Percentiles rank a stretch among this genome's conserved stretches.
Conservation (phyloP, 2,888 invertebrate species). For the Clistopyga incitator region DNA sequence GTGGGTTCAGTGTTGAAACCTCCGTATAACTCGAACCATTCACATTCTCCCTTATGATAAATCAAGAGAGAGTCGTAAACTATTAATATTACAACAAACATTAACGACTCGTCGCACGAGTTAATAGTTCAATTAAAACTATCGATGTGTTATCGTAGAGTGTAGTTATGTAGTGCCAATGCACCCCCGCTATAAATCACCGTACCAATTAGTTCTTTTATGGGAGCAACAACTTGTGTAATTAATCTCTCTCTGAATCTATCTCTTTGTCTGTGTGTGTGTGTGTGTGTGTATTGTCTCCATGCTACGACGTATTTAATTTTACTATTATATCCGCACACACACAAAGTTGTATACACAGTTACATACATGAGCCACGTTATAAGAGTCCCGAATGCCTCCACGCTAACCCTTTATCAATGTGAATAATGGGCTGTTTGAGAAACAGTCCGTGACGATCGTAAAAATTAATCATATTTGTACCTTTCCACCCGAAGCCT, state of each 20-base stretch:
- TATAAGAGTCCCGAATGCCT: constrained; percentile 40
- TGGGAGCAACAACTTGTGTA: constrained; percentile 86
- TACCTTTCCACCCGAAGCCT: neutral
- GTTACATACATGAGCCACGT: constrained; percentile 2
- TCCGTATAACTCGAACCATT: neutral
- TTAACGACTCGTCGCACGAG: constrained; percentile 56
- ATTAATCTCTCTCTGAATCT: constrained; percentile 53
- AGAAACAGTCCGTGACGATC: constrained; percentile 1
- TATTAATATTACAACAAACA: constrained; percentile 46
- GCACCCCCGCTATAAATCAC: constrained; percentile 77
- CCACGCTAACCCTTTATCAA: constrained; percentile 37
- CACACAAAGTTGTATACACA: constrained; percentile 17
- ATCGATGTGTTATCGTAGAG: constrained; percentile 73
- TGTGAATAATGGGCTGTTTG: constrained; percentile 21
- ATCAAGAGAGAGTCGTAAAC: constrained; percentile 56
- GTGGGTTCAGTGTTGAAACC: neutral
- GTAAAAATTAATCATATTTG: constrained; percentile 1
- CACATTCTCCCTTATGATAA: neutral
- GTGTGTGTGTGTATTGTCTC: constrained; percentile 39
- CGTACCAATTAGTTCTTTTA: constrained; percentile 75
- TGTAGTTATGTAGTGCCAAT: constrained; percentile 78
- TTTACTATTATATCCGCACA: constrained; percentile 25
- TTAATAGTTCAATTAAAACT: constrained; percentile 53
- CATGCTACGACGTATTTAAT: constrained; percentile 35
- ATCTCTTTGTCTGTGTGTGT: constrained; percentile 39